Evolutionary conservation across 2,797 vertebrate genomes (phyloP), one percentile per base, ranked within the genome.

Genomic region (Myotis myotis): DNA sequence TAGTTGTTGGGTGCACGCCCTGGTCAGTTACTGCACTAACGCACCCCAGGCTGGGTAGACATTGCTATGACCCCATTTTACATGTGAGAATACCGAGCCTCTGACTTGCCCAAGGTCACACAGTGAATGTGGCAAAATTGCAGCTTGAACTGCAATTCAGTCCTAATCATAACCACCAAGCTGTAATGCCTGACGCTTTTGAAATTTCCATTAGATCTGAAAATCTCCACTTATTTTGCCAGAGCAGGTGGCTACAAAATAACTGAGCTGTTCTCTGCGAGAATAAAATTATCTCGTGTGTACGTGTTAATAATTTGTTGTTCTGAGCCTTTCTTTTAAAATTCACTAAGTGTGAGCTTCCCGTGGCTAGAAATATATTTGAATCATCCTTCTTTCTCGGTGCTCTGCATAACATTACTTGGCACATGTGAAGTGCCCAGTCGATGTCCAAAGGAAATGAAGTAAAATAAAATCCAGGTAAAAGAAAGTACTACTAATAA

Each of bases 261-360:
- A 90, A 47, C 15, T 57, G 51, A 75, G 74, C 68, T 79, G 6
- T 80, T 83, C 88, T 93, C 87, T 49, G 68, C 85, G 68, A 88
- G 64, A 94, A 92, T 79, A 30, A 91, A 66, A 72, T 66, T 23
- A 51, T 75, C 86, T 91, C 4, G 3, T 44, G 23, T 47, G 72
- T 88, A 16, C 36, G 71, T 93, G 51, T 53, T 79, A 75, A 70
- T 86, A 80, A 47, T 76, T 70, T 68, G 49, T 49, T 64, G 81
- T 85, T 84, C 80, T 23, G 66, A 91, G 60, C 1, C 33, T 93
- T 81, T 87, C 80, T 93, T 89, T 83, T 60, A 62, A 85, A 79
- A 84, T 62, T 71, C 64, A 93, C 53, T 71, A 66, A 66, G 28
- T 62, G 55, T 57, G 93, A 96, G 66, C 75, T 55, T 91, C 87